phyloP scores from a whole-genome alignment of 2,113 vertebrate species.

The Carassius auratus region DNA sequence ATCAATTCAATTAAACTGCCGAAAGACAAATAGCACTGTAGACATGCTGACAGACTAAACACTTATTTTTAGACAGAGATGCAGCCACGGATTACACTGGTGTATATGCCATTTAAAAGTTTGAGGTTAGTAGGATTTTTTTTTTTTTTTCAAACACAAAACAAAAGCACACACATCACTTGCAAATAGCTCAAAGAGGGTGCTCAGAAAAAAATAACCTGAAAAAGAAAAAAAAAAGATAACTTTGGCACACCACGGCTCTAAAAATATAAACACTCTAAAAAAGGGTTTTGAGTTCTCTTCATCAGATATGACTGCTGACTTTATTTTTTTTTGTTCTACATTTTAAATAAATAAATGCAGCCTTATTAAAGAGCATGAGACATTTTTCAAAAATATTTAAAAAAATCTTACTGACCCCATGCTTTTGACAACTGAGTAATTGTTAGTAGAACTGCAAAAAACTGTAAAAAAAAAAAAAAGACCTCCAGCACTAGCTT shows the following conservation, averaged over 20 bases:
- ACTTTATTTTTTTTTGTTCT: background rate
- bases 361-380: background rate
- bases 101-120: background rate
- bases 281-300: background rate
- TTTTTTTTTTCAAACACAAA: no score
- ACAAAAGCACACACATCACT: background rate
- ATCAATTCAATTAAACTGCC: background rate
- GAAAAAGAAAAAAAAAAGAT: background rate
- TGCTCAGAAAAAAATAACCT: background rate
- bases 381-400: background rate
- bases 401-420: no score
- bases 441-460: background rate
- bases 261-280: background rate
- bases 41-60: background rate
- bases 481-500: no score
- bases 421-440: background rate
- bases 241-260: background rate
- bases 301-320: background rate
- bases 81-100: background rate
- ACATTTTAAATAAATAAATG: background rate
- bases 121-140: background rate
- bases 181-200: background rate
- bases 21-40: background rate
- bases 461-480: no score
- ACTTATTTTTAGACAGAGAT: background rate